These are phyloP conservation scores for Metacarcinus magister DNA, from an alignment of 2,888 invertebrate genomes.

Conservation along the genomic window DNA sequence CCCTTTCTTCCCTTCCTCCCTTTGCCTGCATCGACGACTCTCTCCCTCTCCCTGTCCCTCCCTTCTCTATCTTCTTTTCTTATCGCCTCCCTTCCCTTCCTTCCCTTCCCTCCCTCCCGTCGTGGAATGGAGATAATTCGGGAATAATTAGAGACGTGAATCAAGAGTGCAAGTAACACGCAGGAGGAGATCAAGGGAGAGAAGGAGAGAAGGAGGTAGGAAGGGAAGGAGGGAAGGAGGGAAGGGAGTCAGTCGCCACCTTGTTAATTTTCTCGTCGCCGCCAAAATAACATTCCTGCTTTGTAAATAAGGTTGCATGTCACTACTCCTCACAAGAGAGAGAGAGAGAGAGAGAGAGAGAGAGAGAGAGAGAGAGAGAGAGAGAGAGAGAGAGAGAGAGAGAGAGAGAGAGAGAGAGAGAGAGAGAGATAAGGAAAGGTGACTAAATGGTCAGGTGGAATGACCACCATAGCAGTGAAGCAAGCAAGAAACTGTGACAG, in stretches of 20 bases:
- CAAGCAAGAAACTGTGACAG: background rate
- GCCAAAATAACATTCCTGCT: background rate
- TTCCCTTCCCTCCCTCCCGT: slow-evolving; percentile 11
- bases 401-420: slow-evolving; percentile 26
- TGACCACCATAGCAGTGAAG: background rate
- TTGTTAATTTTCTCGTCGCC: slow-evolving; percentile 17
- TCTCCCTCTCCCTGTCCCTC: background rate
- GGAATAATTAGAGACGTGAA: slow-evolving; percentile 26
- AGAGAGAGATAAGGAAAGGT: background rate
- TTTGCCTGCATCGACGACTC: background rate
- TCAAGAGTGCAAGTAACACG: background rate
- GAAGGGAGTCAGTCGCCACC: background rate
- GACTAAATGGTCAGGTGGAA: background rate
- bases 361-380: background rate
- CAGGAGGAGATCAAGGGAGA: background rate
- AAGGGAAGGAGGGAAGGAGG: background rate
- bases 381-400: slow-evolving; percentile 26
- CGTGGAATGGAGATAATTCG: slow-evolving; percentile 15
- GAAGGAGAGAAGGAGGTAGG: background rate
- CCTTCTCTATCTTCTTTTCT: background rate
- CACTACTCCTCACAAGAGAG: no score
- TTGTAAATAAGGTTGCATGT: background rate
- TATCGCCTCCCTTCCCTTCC: slow-evolving; percentile 14
- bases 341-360: no score
- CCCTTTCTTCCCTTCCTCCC: background rate